Base-by-base conservation (phyloP, 2,797 vertebrate genomes). In the Mastacembelus armatus region DNA sequence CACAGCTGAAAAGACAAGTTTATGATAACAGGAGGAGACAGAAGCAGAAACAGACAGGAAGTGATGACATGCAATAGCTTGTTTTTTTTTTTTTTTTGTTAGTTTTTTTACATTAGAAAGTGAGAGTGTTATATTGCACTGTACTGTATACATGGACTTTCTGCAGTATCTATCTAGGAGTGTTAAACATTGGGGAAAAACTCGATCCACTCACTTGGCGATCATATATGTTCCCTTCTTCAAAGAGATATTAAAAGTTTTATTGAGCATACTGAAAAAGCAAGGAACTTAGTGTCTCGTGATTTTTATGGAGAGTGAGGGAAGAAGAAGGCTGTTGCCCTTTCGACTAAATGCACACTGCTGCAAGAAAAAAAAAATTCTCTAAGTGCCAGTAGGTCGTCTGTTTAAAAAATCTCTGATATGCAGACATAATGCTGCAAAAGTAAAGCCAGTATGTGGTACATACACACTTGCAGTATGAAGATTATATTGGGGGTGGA, bases 311-410 rank as follows among this genome's bases (percentile, higher is more conserved):
- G 27, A 5, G 22, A 11, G 47, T 2, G n/a, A 18, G n/a, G 40
- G 21, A 16, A 45, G 2, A 22, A 33, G 49, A 9, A 33, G 26
- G 44, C 32, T 2, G 10, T 8, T 65, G 54, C n/a, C 49, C 55
- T 54, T 70, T 47, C 42, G 26, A 66, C 50, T 38, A 16, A 57
- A 62, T 5, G 12, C 38, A 68, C 22, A 19, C 35, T 12, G 52
- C 66, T 58, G 68, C 6, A 45, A 27, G 32, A 24, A 18, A 47
- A 12, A 22, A 4, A 24, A 15, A 24, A 4, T 19, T 38, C 14
- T 67, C 15, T 21, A 29, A 19, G 18, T 15, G 16, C 19, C 22
- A 36, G 12, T 33, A 36, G 26, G 7, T 57, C 26, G 2, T 39
- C 2, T 16, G 19, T 18, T 30, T 62, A 15, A 36, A 35, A n/a